A percentile compares a stretch with the other conserved stretches of the same genome.
phyloP scores from a whole-genome alignment of 2,888 invertebrate genomes.

The Cantharis lateralis region DNA sequence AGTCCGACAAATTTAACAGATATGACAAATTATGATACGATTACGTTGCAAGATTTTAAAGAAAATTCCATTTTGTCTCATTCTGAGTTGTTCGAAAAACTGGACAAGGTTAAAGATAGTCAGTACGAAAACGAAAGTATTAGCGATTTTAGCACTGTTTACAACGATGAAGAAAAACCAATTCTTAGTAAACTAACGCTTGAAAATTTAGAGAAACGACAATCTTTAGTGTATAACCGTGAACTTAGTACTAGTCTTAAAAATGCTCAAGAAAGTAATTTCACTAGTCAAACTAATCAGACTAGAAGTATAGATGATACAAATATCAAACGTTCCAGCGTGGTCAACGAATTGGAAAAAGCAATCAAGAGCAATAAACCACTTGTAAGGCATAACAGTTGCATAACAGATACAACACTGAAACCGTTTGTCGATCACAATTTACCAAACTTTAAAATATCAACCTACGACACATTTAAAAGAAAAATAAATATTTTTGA shows the following conservation, averaged over 20 bases:
- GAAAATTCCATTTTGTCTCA: slow-evolving; percentile 53
- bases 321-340: slow-evolving; percentile 32
- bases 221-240: slow-evolving; percentile 54
- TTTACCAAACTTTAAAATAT: slow-evolving; percentile 56
- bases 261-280: slow-evolving; percentile 40
- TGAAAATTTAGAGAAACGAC: slow-evolving; percentile 53
- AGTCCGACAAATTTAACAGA: slow-evolving; percentile 46
- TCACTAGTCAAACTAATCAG: slow-evolving; percentile 11
- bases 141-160: slow-evolving; percentile 42
- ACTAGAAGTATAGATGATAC: slow-evolving; percentile 26
- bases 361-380: slow-evolving; percentile 31
- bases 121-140: slow-evolving; percentile 42
- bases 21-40: slow-evolving; percentile 38
- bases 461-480: slow-evolving; percentile 54
- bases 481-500: slow-evolving; percentile 55
- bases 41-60: slow-evolving; percentile 35
- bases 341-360: slow-evolving; percentile 42
- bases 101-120: slow-evolving; percentile 46
- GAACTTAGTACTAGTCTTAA: slow-evolving; percentile 55
- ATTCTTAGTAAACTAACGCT: slow-evolving; percentile 51
- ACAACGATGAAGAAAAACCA: slow-evolving; percentile 42
- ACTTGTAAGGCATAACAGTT: slow-evolving; percentile 31
- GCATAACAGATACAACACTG: slow-evolving; percentile 1
- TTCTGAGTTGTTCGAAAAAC: slow-evolving; percentile 53
- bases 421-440: slow-evolving; percentile 35